Evolutionary conservation across 2,888 invertebrate species (phyloP).

Genomic region (Achlya flavicornis): DNA sequence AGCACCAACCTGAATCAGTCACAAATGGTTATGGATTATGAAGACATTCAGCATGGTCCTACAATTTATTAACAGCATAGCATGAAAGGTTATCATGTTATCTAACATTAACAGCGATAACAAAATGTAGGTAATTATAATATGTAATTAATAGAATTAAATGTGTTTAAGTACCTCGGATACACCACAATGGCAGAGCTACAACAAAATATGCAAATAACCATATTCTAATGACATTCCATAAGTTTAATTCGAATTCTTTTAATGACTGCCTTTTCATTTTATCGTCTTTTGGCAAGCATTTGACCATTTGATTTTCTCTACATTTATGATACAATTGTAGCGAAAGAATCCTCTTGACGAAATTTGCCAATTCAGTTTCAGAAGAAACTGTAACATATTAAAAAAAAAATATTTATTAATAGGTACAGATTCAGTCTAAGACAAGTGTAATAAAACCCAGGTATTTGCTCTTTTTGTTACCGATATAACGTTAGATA

Average conservation of each 20-base stretch:
- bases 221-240: constrained; percentile 57
- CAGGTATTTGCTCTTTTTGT: too few species aligned
- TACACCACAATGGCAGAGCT: constrained; percentile 70
- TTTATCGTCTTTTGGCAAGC: background rate
- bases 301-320: background rate
- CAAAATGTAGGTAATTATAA: background rate
- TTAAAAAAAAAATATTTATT: background rate
- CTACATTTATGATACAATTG: background rate
- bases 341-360: background rate
- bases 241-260: constrained; percentile 28
- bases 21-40: background rate
- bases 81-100: background rate
- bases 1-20: constrained; percentile 84
- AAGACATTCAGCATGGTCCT: background rate
- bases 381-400: background rate
- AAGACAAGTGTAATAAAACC: too few species aligned
- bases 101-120: background rate
- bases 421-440: background rate
- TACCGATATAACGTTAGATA: too few species aligned
- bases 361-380: background rate
- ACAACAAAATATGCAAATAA: constrained; percentile 53
- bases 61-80: too few species aligned
- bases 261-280: background rate
- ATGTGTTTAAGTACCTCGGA: constrained; percentile 50
- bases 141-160: background rate